A percentile compares a stretch with the other conserved stretches of the same genome.
Conservation (phyloP, 23 tunicate species). For the Phallusia fumigata region DNA sequence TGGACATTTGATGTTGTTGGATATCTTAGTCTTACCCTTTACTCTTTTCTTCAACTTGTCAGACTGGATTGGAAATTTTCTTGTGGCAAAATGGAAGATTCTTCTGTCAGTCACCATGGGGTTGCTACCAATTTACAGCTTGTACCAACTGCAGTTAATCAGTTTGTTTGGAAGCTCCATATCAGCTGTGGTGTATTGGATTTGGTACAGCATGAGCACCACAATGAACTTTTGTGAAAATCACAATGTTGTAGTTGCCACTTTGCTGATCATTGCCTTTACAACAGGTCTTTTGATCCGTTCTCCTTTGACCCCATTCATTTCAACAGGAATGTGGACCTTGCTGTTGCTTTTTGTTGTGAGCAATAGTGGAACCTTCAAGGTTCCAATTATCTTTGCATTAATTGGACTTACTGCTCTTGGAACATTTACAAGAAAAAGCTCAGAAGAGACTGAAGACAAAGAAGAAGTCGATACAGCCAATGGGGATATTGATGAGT, state of each 20-base stretch:
- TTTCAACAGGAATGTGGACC: slow-evolving; percentile 20
- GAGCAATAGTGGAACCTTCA: slow-evolving; percentile 38
- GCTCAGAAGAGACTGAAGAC: neutral
- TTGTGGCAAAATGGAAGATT: slow-evolving; percentile 51
- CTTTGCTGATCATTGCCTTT: slow-evolving; percentile 9
- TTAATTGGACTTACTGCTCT: neutral
- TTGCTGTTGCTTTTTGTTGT: slow-evolving; percentile 12
- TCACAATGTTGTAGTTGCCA: neutral
- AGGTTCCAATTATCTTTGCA: slow-evolving; percentile 39
- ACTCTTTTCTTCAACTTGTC: slow-evolving; percentile 52
- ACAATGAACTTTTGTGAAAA: neutral
- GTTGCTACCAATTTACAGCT: slow-evolving; percentile 22
- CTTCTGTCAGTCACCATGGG: slow-evolving; percentile 14
- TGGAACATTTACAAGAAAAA: neutral
- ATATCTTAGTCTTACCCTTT: slow-evolving; percentile 43
- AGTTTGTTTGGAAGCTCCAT: neutral
- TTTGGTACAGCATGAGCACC: slow-evolving; percentile 7
- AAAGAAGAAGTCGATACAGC: neutral
- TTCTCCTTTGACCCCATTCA: neutral
- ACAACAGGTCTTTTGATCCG: slow-evolving; percentile 7
- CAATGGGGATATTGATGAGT: neutral
- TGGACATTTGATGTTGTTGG: slow-evolving; percentile 42
- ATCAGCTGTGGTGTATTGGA: neutral
- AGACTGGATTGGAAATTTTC: slow-evolving; percentile 53
- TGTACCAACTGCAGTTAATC: slow-evolving; percentile 28